Evolutionary conservation across 92 coral and sea anemone genomes (phyloP).

Genomic region (Parazoanthus darwini): DNA sequence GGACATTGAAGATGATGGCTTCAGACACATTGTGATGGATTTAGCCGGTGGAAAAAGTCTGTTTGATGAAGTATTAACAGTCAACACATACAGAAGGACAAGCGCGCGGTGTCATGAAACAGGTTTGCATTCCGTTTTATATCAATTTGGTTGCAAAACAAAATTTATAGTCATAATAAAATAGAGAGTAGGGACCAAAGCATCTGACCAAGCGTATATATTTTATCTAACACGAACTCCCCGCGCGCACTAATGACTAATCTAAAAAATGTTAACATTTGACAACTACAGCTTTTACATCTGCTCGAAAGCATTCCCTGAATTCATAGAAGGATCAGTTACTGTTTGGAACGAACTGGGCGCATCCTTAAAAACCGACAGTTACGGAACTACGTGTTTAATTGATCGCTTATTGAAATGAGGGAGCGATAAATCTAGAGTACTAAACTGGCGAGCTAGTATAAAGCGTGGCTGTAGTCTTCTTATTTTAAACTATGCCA

Average conservation of each 20-base stretch:
- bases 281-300: background rate
- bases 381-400: background rate
- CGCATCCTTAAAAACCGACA: background rate
- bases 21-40: constrained; percentile 57
- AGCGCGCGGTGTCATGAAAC: constrained; percentile 50
- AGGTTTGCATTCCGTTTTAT: background rate
- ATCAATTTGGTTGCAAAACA: background rate
- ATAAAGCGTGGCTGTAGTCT: background rate
- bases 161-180: background rate
- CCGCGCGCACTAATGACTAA: background rate
- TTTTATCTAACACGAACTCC: background rate
- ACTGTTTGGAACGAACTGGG: background rate
- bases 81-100: constrained; percentile 48
- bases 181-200: background rate
- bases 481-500: background rate
- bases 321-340: background rate
- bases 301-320: background rate
- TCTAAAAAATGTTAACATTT: too few species aligned
- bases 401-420: background rate
- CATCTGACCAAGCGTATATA: background rate
- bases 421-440: background rate
- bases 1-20: constrained; percentile 41
- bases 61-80: constrained; percentile 53
- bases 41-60: constrained; percentile 48
- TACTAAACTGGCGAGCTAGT: background rate